phyloP scores from a whole-genome alignment of 2,113 vertebrate species.

The Lophochroa leadbeateri region DNA sequence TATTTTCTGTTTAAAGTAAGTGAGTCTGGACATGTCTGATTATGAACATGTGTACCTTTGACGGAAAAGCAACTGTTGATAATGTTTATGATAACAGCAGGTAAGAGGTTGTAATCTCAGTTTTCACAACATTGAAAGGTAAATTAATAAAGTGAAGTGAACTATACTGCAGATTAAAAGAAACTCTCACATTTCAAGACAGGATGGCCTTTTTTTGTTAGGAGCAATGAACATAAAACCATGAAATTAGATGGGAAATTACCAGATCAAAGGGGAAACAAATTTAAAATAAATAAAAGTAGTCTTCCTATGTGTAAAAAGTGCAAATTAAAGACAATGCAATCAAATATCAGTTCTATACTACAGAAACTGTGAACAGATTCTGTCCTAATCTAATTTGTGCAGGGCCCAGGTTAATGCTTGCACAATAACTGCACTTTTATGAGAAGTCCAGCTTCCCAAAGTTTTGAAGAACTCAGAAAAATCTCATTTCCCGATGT shows the following conservation, averaged over 20 bases:
- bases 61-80: not conserved
- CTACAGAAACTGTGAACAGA: not conserved
- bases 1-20: not conserved
- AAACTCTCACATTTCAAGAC: not conserved
- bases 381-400: not conserved
- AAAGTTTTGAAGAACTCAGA: not conserved
- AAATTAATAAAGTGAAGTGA: not conserved
- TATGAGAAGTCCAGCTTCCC: not conserved
- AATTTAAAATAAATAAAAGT: not conserved
- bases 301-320: not conserved
- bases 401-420: not conserved
- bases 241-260: not conserved
- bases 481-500: not conserved
- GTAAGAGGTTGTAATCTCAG: not conserved
- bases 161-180: not conserved
- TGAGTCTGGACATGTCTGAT: not conserved
- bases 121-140: not conserved
- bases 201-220: not conserved
- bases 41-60: not conserved
- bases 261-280: conserved; percentile 15
- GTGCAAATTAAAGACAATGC: not conserved
- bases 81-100: not conserved
- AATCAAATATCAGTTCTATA: not conserved
- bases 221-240: not conserved
- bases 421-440: not conserved